Conservation (phyloP, 2,888 invertebrate genomes). For the Amphipyra berbera region DNA sequence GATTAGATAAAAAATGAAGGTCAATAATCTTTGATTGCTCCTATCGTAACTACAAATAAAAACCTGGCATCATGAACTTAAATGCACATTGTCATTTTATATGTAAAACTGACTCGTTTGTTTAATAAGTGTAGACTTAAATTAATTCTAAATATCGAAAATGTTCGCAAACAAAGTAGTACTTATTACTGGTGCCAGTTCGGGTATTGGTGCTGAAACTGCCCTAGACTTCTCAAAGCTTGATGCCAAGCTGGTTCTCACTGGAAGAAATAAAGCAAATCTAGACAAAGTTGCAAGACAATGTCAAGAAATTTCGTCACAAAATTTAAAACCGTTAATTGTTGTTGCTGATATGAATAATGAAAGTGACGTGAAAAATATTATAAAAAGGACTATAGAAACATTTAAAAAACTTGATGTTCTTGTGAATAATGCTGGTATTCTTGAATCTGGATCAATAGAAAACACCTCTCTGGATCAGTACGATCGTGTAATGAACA, state of each 20-base stretch:
- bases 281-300: constrained; percentile 90
- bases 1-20: background rate
- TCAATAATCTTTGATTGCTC: background rate
- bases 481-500: constrained; percentile 96
- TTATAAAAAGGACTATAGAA: constrained; percentile 92
- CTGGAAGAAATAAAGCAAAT: constrained; percentile 92
- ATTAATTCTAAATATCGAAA: constrained; percentile 58
- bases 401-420: constrained; percentile 93
- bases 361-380: constrained; percentile 91
- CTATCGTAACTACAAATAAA: background rate
- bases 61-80: too few species aligned
- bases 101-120: too few species aligned
- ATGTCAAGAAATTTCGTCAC: constrained; percentile 84
- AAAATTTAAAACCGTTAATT: constrained; percentile 84
- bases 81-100: too few species aligned
- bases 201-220: constrained; percentile 93
- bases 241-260: constrained; percentile 91
- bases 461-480: constrained; percentile 95
- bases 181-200: constrained; percentile 92
- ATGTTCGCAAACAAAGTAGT: constrained; percentile 90
- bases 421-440: constrained; percentile 96
- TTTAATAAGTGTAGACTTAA: background rate
- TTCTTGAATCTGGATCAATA: constrained; percentile 93
- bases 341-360: constrained; percentile 92
- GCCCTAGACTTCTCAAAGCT: constrained; percentile 92